phyloP scores from a whole-genome alignment of 2,797 vertebrate genomes.

The Glyptemys insculpta region DNA sequence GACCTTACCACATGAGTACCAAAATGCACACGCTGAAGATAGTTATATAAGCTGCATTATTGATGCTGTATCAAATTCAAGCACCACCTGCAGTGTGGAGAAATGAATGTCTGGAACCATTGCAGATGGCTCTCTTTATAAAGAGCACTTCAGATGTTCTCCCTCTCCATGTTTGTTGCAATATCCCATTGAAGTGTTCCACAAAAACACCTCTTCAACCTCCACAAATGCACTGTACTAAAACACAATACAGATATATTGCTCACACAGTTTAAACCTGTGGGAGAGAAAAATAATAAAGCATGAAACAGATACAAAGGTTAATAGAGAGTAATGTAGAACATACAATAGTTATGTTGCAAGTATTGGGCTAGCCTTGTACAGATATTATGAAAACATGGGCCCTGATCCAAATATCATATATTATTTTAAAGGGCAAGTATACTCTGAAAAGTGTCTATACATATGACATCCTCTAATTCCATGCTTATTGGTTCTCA shows the following conservation, averaged over 20 bases:
- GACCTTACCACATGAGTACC: background rate
- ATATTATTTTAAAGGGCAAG: background rate
- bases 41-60: background rate
- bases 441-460: background rate
- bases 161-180: background rate
- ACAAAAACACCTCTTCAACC: conserved; percentile 5
- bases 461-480: too few relatives aligned
- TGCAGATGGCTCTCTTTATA: conserved; percentile 30
- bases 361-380: background rate
- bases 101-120: conserved; percentile 50
- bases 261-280: background rate
- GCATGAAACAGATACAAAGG: background rate
- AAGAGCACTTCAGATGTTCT: background rate
- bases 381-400: background rate
- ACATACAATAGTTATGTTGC: background rate
- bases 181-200: background rate
- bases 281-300: background rate
- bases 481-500: background rate
- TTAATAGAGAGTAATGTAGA: background rate
- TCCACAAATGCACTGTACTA: background rate
- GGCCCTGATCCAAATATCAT: background rate
- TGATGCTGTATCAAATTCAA: conserved; percentile 29
- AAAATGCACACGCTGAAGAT: background rate
- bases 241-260: background rate
- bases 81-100: background rate